These are phyloP conservation scores for Phymanthus crucifer DNA, from an alignment of 92 coral and sea anemone genomes.

Conservation along the genomic window DNA sequence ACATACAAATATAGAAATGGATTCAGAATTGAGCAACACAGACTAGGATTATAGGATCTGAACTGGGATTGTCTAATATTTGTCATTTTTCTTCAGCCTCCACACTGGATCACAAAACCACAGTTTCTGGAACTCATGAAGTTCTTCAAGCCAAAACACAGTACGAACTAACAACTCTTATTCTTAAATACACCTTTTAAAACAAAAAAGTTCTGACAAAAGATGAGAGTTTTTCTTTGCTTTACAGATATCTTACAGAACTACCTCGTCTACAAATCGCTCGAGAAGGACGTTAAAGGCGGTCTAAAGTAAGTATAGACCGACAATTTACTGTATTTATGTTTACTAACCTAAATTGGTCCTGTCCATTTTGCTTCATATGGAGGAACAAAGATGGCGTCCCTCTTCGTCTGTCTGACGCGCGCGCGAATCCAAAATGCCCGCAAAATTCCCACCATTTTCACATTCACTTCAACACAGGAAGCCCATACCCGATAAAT, in stretches of 20 bases:
- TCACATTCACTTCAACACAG: neutral
- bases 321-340: neutral
- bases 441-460: neutral
- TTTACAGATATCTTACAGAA: constrained; percentile 68
- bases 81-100: constrained; percentile 51
- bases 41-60: no score
- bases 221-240: neutral
- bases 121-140: constrained; percentile 67
- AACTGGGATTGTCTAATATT: no score
- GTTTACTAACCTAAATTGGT: neutral
- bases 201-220: neutral
- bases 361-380: no score
- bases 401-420: neutral
- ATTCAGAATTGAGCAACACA: no score
- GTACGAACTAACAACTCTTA: constrained; percentile 32
- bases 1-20: no score
- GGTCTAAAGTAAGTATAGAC: constrained; percentile 51
- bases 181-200: no score
- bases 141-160: constrained; percentile 71
- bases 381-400: no score
- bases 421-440: constrained; percentile 8
- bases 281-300: constrained; percentile 55
- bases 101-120: constrained; percentile 60
- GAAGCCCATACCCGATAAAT: neutral
- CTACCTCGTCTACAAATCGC: constrained; percentile 74